Percentiles rank a stretch among this genome's conserved stretches.
phyloP scores from a whole-genome alignment of 1,140 invertebrate species.

The Lutraria rhynchaena region DNA sequence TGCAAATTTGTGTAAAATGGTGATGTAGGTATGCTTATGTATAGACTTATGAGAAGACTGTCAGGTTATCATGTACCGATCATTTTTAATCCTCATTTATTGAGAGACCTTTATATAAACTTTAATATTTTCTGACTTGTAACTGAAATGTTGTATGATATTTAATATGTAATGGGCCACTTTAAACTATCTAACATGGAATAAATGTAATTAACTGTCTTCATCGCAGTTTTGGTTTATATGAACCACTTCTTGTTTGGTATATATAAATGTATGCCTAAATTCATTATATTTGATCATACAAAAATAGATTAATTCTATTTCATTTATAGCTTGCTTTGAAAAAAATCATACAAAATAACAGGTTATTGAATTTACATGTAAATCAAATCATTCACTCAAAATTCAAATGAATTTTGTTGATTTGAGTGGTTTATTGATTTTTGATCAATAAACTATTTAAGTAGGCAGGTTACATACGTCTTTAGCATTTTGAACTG shows the following conservation, averaged over 20 bases:
- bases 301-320: background rate
- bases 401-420: slow-evolving; percentile 1
- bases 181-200: background rate
- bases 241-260: too few species aligned
- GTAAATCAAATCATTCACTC: too few species aligned
- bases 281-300: background rate
- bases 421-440: slow-evolving; percentile 18
- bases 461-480: slow-evolving; percentile 1
- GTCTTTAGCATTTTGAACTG: background rate
- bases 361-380: background rate
- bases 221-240: too few species aligned
- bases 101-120: too few species aligned
- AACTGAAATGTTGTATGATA: too few species aligned
- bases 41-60: too few species aligned
- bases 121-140: too few species aligned
- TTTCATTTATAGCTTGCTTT: background rate
- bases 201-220: background rate
- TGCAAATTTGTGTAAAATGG: too few species aligned
- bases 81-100: too few species aligned
- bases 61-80: too few species aligned
- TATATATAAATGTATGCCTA: too few species aligned
- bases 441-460: slow-evolving; percentile 19
- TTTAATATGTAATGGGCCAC: background rate
- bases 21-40: too few species aligned
- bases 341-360: background rate